Conservation (phyloP, 2,113 vertebrate species). For the Callithrix jacchus region DNA sequence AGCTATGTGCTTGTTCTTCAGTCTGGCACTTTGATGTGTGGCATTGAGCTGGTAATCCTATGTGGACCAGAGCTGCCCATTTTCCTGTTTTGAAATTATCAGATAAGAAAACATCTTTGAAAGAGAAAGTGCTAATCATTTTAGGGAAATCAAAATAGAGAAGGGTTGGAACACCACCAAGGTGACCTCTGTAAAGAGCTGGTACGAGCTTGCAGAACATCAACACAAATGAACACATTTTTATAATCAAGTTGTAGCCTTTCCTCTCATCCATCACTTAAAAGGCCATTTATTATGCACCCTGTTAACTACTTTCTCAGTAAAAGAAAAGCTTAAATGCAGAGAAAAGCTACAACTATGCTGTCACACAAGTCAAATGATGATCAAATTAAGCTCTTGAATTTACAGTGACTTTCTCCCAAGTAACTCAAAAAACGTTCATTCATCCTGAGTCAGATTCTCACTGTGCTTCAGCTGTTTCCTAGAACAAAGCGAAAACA, state of each 20-base stretch:
- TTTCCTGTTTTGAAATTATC: conserved; percentile 42
- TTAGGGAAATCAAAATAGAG: conserved; percentile 24
- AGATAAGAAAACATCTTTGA: conserved; percentile 33
- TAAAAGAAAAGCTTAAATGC: neutral
- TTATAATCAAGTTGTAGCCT: neutral
- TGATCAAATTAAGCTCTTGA: neutral
- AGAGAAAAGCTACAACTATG: neutral
- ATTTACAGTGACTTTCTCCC: neutral
- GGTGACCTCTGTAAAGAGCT: conserved; percentile 54
- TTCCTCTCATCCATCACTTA: conserved; percentile 47
- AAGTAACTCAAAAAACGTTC: neutral
- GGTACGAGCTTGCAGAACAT: neutral
- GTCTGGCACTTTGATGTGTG: neutral
- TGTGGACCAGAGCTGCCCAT: neutral
- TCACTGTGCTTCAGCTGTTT: neutral
- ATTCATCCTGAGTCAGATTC: neutral
- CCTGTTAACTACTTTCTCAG: conserved; percentile 4
- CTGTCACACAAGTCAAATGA: neutral
- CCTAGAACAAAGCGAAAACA: conserved; percentile 41
- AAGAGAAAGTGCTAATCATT: neutral
- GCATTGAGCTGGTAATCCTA: neutral
- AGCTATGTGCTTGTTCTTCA: neutral
- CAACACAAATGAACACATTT: conserved; percentile 22
- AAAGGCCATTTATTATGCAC: conserved; percentile 23
- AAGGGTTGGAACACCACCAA: neutral